phyloP scores from a whole-genome alignment of 2,797 vertebrate genomes.

The Lates japonicus region DNA sequence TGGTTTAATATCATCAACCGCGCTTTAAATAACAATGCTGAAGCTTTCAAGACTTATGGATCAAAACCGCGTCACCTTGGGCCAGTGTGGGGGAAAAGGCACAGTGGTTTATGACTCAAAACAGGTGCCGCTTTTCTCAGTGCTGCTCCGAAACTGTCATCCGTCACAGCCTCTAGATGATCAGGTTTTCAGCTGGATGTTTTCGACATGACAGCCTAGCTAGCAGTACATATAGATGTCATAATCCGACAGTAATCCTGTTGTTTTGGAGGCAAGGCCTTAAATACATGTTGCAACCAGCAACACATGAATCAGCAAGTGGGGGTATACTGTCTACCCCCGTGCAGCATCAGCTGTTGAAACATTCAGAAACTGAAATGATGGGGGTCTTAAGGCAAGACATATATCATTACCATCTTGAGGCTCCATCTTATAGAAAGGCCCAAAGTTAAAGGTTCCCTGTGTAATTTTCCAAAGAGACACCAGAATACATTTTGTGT shows the following conservation, averaged over 20 bases:
- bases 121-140: neutral
- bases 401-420: too few species aligned
- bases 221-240: neutral
- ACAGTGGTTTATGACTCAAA: too few species aligned
- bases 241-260: neutral
- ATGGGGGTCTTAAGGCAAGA: too few species aligned
- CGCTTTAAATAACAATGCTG: slow-evolving; percentile 30
- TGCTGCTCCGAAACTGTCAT: slow-evolving; percentile 17
- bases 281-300: slow-evolving; percentile 4
- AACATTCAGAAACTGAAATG: too few species aligned
- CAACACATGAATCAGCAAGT: neutral
- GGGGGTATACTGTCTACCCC: neutral
- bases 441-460: too few species aligned
- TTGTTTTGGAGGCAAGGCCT: neutral
- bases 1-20: too few species aligned
- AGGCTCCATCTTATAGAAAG: too few species aligned
- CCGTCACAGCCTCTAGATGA: neutral
- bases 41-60: slow-evolving; percentile 17
- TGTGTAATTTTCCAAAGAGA: too few species aligned
- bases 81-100: too few species aligned
- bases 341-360: neutral
- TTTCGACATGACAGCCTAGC: slow-evolving; percentile 9
- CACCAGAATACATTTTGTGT: too few species aligned
- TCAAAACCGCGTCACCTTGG: slow-evolving; percentile 33
- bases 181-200: slow-evolving; percentile 29